Conservation (phyloP, 2,113 vertebrate species). For the Phylloscopus trochiloides region DNA sequence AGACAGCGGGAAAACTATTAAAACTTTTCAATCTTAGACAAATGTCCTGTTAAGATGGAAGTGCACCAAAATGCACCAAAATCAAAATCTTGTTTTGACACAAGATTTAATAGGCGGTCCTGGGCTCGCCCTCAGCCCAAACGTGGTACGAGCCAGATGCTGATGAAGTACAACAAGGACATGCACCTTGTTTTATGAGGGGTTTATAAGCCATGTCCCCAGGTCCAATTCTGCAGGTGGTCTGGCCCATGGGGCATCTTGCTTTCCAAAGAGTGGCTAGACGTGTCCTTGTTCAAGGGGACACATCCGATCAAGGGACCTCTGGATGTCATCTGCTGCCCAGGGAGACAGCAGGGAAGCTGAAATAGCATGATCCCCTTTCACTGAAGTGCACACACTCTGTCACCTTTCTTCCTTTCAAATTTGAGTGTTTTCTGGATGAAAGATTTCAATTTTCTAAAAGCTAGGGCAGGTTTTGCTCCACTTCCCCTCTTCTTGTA, state of each 20-base stretch:
- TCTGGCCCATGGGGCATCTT: neutral
- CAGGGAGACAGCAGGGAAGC: neutral
- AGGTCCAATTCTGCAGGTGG: neutral
- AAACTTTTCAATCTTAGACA: neutral
- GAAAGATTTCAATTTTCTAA: neutral
- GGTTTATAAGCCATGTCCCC: neutral
- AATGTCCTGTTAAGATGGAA: neutral
- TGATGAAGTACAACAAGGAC: neutral
- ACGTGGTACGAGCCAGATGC: neutral
- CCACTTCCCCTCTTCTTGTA: neutral
- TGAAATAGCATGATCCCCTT: neutral
- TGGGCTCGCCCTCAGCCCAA: neutral
- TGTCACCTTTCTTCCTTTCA: neutral
- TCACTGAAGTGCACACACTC: neutral
- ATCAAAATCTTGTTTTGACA: neutral
- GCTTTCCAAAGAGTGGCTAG: neutral
- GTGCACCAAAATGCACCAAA: neutral
- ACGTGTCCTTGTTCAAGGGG: neutral
- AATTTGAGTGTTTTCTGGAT: neutral
- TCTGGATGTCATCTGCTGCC: neutral
- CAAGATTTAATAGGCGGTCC: neutral
- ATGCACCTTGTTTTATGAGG: neutral
- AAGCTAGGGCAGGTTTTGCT: neutral
- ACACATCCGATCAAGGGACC: fast-evolving
- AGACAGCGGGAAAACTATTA: neutral